A percentile compares a stretch with the other conserved stretches of the same genome.
Conservation (phyloP, 1,140 invertebrate species). For the Drosophila burlai region DNA sequence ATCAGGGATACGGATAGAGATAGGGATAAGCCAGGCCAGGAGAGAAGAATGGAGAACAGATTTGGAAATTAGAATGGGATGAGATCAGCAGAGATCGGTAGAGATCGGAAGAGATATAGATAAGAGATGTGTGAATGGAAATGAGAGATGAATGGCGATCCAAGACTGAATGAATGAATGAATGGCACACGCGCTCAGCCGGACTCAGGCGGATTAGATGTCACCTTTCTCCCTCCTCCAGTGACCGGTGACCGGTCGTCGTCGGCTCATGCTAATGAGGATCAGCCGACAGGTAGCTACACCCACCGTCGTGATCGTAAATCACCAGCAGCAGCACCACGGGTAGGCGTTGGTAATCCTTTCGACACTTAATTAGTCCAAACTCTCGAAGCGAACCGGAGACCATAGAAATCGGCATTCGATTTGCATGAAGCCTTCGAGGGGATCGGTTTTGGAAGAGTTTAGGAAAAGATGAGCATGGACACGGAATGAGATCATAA, state of each 20-base stretch:
- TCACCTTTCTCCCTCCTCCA: conserved; percentile 24
- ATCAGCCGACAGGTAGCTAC: conserved; percentile 35
- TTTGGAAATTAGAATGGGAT: conserved; percentile 48
- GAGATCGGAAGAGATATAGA: conserved; percentile 2
- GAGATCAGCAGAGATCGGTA: conserved; percentile 22
- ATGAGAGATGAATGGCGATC: conserved; percentile 18
- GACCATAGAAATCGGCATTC: conserved; percentile 55
- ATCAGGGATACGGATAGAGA: conserved; percentile 44
- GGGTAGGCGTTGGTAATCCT: conserved; percentile 67
- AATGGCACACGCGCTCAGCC: conserved; percentile 43
- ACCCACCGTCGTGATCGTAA: conserved; percentile 34
- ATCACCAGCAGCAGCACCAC: conserved; percentile 41
- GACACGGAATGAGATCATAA: conserved; percentile 34
- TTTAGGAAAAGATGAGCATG: neutral
- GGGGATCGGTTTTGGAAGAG: neutral
- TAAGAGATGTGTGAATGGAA: no score
- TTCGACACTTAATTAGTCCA: conserved; percentile 75
- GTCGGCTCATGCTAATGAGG: conserved; percentile 58
- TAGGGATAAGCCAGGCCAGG: conserved; percentile 53
- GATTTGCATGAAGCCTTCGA: conserved; percentile 4
- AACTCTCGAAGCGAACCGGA: conserved; percentile 33
- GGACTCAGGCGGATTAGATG: conserved; percentile 27
- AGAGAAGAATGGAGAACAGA: conserved; percentile 16
- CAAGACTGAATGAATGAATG: neutral
- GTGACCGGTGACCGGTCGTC: conserved; percentile 24